Base-by-base conservation (phyloP, 2,113 vertebrate genomes). In the Ptychochromis oligacanthus region DNA sequence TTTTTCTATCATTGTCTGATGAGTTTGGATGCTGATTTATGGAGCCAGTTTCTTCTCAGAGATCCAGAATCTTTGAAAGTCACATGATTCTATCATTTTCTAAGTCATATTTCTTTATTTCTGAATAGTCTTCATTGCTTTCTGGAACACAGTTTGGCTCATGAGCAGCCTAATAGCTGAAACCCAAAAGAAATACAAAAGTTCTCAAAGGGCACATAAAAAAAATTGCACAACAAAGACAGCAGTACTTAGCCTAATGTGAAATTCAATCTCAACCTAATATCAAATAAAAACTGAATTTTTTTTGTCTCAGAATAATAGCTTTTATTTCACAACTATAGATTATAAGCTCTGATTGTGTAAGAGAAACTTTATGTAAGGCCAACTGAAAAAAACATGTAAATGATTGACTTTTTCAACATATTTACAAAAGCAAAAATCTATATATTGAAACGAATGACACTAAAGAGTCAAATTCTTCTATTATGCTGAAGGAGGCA, bases 61-160 rank as follows among this genome's bases (percentile, higher is more conserved):
- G 57, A 62, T 78, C 58, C 76, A 78, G 58, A 26, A 49, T 5
- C 20, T 36, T 46, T 22, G 7, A 36, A 49, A 12, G 40, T 31
- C 20, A 18, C 76, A 62, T 5, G 18, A n/a, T 13, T 24, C 46
- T n/a, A 52, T 78, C 46, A 5, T 64, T 79, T 55, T 5, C 28
- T 6, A 18, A 26, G 2, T 20, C 2, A 20, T 7, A 64, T 6
- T 7, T 18, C 28, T 38, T 52, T 20, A 38, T 64, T 79, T 79
- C 60, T 79, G 14, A 46, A 36, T 49, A 78, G 28, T 78, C 76
- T 49, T 78, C 76, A 9, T 78, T 58, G 36, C 13, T 61, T 65
- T 24, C n/a, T 43, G n/a, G 1, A 10, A 24, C 10, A 46, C 38
- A 7, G 0, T 65, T 65, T 65, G 38, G 62, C n/a, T 46, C 62